Conservation (phyloP, 2,888 invertebrate genomes). For the Arctia plantaginis region DNA sequence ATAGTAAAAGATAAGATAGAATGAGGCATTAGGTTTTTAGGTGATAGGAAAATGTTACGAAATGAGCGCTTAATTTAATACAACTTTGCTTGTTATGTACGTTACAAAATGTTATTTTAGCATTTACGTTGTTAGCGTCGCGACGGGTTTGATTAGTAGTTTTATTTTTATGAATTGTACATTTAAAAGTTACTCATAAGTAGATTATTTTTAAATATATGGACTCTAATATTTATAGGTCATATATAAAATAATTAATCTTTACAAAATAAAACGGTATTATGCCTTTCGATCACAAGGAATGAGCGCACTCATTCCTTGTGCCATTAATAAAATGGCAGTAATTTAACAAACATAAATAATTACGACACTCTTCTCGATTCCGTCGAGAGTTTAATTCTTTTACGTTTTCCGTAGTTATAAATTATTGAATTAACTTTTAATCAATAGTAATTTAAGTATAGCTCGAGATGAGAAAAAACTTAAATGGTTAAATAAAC, state of each 20-base stretch:
- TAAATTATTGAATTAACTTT: constrained; percentile 50
- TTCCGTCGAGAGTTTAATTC: constrained; percentile 42
- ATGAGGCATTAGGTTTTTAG: constrained; percentile 24
- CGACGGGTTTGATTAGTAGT: constrained; percentile 29
- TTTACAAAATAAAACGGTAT: constrained; percentile 3
- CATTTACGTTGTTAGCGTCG: constrained; percentile 14
- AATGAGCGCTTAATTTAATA: constrained; percentile 36
- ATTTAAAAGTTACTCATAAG: constrained; percentile 1
- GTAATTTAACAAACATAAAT: constrained; percentile 29
- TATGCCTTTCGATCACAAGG: constrained; percentile 14
- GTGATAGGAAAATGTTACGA: constrained; percentile 19
- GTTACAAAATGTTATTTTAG: constrained; percentile 52
- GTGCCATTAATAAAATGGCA: constrained; percentile 22
- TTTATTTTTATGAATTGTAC: background rate
- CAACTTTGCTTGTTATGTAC: constrained; percentile 67
- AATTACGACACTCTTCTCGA: constrained; percentile 28
- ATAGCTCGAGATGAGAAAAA: constrained; percentile 41
- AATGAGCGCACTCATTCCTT: constrained; percentile 11
- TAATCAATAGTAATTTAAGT: constrained; percentile 48
- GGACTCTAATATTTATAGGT: background rate
- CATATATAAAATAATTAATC: background rate
- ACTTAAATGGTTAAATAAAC: constrained; percentile 45
- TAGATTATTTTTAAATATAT: background rate
- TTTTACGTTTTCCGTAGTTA: constrained; percentile 43
- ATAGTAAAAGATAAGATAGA: constrained; percentile 42